Evolutionary conservation across 64 coral and sea anemone genomes (phyloP).

Genomic region (Porites australiensis): DNA sequence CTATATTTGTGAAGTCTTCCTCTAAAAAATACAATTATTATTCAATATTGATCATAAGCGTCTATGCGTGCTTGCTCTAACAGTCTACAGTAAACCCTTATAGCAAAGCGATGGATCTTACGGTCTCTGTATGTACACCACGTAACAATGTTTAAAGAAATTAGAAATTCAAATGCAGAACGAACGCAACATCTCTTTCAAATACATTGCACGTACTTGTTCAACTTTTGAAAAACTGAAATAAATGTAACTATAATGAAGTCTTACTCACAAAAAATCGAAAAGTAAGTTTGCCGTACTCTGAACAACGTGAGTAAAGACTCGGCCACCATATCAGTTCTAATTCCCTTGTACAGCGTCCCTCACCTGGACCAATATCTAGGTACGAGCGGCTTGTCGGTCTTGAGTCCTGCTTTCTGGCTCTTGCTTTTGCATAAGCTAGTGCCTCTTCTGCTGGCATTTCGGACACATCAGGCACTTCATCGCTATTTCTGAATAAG

Average conservation of each 20-base stretch:
- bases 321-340: conserved; percentile 20
- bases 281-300: not conserved
- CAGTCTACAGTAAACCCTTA: too few relatives aligned
- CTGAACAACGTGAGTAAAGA: not conserved
- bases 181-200: too few relatives aligned
- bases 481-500: not conserved
- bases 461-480: conserved; percentile 4
- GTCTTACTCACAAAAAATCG: not conserved
- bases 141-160: too few relatives aligned
- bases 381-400: not conserved
- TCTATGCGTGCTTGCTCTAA: too few relatives aligned
- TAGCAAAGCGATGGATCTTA: too few relatives aligned
- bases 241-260: not conserved
- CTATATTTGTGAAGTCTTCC: too few relatives aligned
- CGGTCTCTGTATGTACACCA: too few relatives aligned
- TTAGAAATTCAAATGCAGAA: too few relatives aligned
- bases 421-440: not conserved
- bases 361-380: conserved; percentile 6
- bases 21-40: too few relatives aligned
- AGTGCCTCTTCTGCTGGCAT: not conserved
- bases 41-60: too few relatives aligned
- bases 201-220: too few relatives aligned
- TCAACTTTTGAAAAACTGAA: too few relatives aligned
- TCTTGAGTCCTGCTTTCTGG: not conserved
- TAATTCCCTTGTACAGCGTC: conserved; percentile 15